Conservation (phyloP, 2,797 vertebrate genomes). For the Epinephelus coioides region DNA sequence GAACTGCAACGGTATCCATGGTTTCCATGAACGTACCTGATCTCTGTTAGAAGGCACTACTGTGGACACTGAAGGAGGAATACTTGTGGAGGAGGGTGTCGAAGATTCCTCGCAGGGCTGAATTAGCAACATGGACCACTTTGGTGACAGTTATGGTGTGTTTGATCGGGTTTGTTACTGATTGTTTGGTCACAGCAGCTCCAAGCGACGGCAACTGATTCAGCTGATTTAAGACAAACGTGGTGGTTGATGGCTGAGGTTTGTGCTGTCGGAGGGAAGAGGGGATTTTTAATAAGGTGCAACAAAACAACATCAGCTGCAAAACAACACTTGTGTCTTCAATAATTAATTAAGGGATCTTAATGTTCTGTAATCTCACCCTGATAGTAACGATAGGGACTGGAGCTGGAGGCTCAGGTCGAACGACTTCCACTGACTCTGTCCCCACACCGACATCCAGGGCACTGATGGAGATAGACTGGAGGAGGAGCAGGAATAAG, state of each 20-base stretch:
- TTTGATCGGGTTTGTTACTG: slow-evolving; percentile 90
- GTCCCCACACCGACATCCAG: slow-evolving; percentile 90
- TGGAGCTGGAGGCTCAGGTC: slow-evolving; percentile 86
- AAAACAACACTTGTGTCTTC: background rate
- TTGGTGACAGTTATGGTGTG: slow-evolving; percentile 98
- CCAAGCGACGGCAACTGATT: slow-evolving; percentile 98
- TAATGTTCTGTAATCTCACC: slow-evolving; percentile 82
- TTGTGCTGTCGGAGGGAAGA: slow-evolving; percentile 82
- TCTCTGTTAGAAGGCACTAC: slow-evolving; percentile 91
- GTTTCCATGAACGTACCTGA: slow-evolving; percentile 75
- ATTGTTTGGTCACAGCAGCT: slow-evolving; percentile 93
- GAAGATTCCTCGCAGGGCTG: slow-evolving; percentile 88
- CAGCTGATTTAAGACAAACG: slow-evolving; percentile 99
- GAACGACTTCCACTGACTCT: slow-evolving; percentile 87
- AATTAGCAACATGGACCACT: slow-evolving; percentile 92
- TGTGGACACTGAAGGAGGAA: slow-evolving; percentile 86
- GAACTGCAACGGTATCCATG: background rate
- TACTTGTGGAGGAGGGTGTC: slow-evolving; percentile 75
- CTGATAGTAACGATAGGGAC: slow-evolving; percentile 92
- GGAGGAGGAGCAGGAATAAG: slow-evolving; percentile 48
- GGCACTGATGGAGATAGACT: slow-evolving; percentile 92
- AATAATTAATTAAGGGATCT: background rate
- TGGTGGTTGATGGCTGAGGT: slow-evolving; percentile 97
- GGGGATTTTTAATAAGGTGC: background rate
- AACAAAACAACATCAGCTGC: background rate